Evolutionary conservation across 2,888 invertebrate genomes (phyloP), one percentile per base, ranked within the genome.

Genomic region (Eupithecia exiguata): DNA sequence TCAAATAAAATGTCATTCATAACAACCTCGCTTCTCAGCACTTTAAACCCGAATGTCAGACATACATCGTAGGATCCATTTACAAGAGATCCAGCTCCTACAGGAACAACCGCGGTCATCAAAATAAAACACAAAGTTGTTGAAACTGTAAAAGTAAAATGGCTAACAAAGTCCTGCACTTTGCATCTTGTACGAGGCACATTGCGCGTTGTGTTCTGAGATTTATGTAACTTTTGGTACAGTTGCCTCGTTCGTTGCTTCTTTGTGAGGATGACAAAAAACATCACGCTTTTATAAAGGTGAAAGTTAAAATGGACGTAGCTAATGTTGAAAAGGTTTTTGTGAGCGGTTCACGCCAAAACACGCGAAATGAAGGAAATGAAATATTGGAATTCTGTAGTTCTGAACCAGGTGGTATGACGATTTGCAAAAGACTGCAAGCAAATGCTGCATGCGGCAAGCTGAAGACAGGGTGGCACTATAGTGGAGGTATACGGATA

Each of bases 121-220:
- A 35, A 62, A 62, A 35, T 62, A 62, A 62, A 62, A 18, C 62
- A 35, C 16, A 62, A 62, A 62, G 35, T 62, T 35, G 62, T 62
- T 62, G 30, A 30, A 61, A 61, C 61, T 61, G 61, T 61, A 61
- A 21, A 58, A 58, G 25, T 62, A 18, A 16, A 62, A 62, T 62
- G 10, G 30, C 35, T 62, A 16, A 35, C 62, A 62, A 62, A 62
- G 62, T 62, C 62, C 30, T 9, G n/a, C 68, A 74, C 49, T 71
- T 71, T 71, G 70, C 74, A 49, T 74, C 62, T 30, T 62, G 30
- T 35, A 62, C 62, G 25, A 66, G 18, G 38, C 36, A 68, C 75
- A 73, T 38, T 74, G 77, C 75, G 62, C 69, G 75, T 35, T 65
- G 40, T 63, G 63, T 46, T 21, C 35, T 3, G 30, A 35, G 62